phyloP scores from a whole-genome alignment of 2,113 vertebrate genomes.

The Conger conger region DNA sequence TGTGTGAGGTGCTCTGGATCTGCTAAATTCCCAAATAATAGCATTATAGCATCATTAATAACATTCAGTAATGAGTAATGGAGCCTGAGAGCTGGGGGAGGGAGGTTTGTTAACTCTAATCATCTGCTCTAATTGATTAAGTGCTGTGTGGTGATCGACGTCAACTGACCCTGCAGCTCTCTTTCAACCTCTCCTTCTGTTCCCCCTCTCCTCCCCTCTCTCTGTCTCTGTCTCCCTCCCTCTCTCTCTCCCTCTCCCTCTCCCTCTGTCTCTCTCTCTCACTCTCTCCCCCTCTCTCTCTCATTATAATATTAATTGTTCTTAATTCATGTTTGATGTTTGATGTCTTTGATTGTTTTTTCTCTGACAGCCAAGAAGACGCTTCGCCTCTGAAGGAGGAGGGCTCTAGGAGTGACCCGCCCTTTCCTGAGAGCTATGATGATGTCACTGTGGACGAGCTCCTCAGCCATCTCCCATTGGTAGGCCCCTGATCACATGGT shows the following conservation, averaged over 20 bases:
- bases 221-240: neutral
- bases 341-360: conserved; percentile 24
- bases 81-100: neutral
- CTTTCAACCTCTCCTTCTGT: neutral
- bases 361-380: conserved; percentile 76
- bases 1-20: too few relatives aligned
- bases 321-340: neutral
- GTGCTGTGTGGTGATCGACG: neutral
- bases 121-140: neutral
- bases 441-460: conserved; percentile 75
- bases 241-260: neutral
- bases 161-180: neutral
- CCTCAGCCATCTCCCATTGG: conserved; percentile 78
- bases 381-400: conserved; percentile 74
- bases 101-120: too few relatives aligned
- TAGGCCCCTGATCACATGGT: conserved; percentile 48
- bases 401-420: conserved; percentile 72
- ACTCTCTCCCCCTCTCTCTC: too few relatives aligned
- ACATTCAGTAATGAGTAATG: too few relatives aligned
- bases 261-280: neutral
- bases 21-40: too few relatives aligned
- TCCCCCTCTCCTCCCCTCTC: neutral
- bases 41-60: too few relatives aligned
- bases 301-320: neutral
- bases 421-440: conserved; percentile 81